Conservation (phyloP, 2,888 invertebrate species). For the Bellardia pandia region DNA sequence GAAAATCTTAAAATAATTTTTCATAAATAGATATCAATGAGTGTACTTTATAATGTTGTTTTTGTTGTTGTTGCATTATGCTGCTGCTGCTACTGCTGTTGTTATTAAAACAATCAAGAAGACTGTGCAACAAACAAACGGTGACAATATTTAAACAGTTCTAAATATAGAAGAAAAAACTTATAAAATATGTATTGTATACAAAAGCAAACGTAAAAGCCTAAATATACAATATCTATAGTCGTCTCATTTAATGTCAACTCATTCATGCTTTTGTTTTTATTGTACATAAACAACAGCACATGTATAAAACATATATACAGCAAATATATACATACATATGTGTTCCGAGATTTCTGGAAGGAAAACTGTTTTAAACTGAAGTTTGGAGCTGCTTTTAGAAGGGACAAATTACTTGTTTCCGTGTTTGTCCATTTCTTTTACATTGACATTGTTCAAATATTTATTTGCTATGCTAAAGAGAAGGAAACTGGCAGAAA, state of each 20-base stretch:
- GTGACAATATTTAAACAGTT: slow-evolving; percentile 58
- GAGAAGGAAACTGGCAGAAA: too few relatives aligned
- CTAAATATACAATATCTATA: slow-evolving; percentile 21
- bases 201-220: too few relatives aligned
- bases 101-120: slow-evolving; percentile 46
- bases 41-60: slow-evolving; percentile 6
- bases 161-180: slow-evolving; percentile 40
- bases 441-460: too few relatives aligned
- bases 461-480: too few relatives aligned
- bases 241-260: slow-evolving; percentile 45
- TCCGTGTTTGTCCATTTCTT: too few relatives aligned
- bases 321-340: too few relatives aligned
- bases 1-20: slow-evolving; percentile 66
- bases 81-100: not conserved
- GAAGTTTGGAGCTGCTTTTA: too few relatives aligned
- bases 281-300: not conserved
- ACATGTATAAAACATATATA: too few relatives aligned
- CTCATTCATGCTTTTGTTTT: slow-evolving; percentile 53
- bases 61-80: not conserved
- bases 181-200: slow-evolving; percentile 6
- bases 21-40: slow-evolving; percentile 62
- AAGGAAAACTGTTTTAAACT: too few relatives aligned
- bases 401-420: too few relatives aligned
- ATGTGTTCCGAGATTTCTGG: too few relatives aligned
- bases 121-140: slow-evolving; percentile 30